These are phyloP conservation scores for Atrichornis clamosus DNA, from an alignment of 2,113 vertebrate genomes.

Conservation along the genomic window DNA sequence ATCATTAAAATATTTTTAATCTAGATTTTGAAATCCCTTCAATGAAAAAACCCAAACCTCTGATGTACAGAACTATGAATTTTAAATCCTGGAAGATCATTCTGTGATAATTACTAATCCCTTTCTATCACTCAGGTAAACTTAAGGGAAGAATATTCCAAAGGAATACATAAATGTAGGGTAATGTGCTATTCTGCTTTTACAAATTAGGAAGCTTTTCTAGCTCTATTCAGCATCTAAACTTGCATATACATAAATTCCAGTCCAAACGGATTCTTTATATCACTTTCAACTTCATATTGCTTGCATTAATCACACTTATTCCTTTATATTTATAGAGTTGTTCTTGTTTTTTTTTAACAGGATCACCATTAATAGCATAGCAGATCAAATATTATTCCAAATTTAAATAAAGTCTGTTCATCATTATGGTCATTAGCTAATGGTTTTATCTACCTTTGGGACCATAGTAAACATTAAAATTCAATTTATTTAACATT, in stretches of 20 bases:
- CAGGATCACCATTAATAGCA: conserved; percentile 9
- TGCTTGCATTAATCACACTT: conserved; percentile 10
- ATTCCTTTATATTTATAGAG: background rate
- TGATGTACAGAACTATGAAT: background rate
- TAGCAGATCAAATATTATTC: conserved; percentile 64
- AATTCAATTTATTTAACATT: conserved; percentile 88
- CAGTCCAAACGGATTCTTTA: background rate
- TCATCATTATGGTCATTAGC: conserved; percentile 80
- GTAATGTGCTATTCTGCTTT: conserved; percentile 18
- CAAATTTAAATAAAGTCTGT: conserved; percentile 71
- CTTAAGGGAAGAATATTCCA: conserved; percentile 38
- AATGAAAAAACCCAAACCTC: background rate
- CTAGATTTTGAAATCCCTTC: background rate
- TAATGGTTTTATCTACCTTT: conserved; percentile 86
- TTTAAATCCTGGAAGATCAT: conserved; percentile 20
- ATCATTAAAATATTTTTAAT: background rate
- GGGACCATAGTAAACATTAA: conserved; percentile 83
- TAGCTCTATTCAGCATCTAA: background rate
- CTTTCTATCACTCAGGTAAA: conserved; percentile 16
- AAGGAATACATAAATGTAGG: conserved; percentile 23
- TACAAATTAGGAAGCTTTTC: background rate
- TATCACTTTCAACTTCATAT: background rate
- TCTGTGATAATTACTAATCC: conserved; percentile 28
- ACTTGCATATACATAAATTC: conserved; percentile 8
- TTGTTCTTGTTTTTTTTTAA: background rate